These are phyloP conservation scores for Chrysomela aeneicollis DNA, from an alignment of 2,888 invertebrate species.

Conservation along the genomic window DNA sequence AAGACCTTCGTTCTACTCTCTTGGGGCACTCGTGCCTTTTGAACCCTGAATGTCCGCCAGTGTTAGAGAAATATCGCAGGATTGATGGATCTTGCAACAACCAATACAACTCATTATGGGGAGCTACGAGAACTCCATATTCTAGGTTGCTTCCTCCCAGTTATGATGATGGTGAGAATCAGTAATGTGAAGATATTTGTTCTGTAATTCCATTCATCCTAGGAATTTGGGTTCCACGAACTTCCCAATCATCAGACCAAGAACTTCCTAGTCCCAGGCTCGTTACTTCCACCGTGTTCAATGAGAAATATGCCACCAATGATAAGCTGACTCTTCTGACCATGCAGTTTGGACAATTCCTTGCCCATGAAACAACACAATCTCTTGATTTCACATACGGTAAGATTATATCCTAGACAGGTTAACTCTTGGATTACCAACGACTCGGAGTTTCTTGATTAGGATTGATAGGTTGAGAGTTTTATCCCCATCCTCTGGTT, in stretches of 20 bases:
- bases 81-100: conserved; percentile 89
- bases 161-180: conserved; percentile 68
- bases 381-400: conserved; percentile 75
- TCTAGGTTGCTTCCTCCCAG: conserved; percentile 73
- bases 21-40: conserved; percentile 55
- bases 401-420: too few relatives aligned
- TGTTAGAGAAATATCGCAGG: conserved; percentile 69
- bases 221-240: conserved; percentile 69
- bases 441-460: too few relatives aligned
- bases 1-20: conserved; percentile 60
- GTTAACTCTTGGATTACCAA: too few relatives aligned
- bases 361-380: conserved; percentile 78
- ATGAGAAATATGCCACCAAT: conserved; percentile 69
- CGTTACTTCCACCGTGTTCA: conserved; percentile 71
- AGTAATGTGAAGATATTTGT: too few relatives aligned
- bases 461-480: too few relatives aligned
- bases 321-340: conserved; percentile 70
- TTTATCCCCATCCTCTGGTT: too few relatives aligned
- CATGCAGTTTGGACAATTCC: conserved; percentile 83
- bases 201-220: too few relatives aligned
- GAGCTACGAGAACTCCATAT: conserved; percentile 71
- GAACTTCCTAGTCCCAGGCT: conserved; percentile 72
- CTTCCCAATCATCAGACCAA: conserved; percentile 64
- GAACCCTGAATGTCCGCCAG: conserved; percentile 27
- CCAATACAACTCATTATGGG: conserved; percentile 73